Evolutionary conservation across 2,888 invertebrate genomes (phyloP).

Genomic region (Eupithecia abbreviata): DNA sequence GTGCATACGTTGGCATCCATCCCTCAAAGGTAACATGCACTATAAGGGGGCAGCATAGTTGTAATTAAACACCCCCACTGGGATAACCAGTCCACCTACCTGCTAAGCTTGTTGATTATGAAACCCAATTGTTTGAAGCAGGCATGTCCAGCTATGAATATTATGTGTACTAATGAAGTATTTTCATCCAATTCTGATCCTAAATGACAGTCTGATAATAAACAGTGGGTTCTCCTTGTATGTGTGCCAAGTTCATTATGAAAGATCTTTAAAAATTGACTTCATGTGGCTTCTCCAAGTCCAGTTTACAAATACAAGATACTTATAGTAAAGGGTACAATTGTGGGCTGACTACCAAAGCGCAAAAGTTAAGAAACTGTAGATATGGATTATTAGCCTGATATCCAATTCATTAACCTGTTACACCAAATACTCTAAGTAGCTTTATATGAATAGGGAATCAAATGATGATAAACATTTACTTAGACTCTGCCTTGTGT

Average conservation of each 20-base stretch:
- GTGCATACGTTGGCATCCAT: slow-evolving; percentile 99
- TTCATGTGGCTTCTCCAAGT: neutral
- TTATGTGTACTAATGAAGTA: neutral
- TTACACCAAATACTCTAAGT: neutral
- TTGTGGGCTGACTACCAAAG: too few relatives aligned
- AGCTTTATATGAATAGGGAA: neutral
- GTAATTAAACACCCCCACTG: neutral
- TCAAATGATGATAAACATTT: slow-evolving; percentile 82
- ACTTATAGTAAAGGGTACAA: too few relatives aligned
- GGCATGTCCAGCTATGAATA: too few relatives aligned
- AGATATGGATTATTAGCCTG: too few relatives aligned
- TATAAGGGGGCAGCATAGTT: neutral
- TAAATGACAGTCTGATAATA: neutral
- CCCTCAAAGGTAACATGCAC: slow-evolving; percentile 92
- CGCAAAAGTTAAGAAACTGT: too few relatives aligned
- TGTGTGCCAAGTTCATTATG: too few relatives aligned
- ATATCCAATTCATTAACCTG: neutral
- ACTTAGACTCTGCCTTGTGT: slow-evolving; percentile 66
- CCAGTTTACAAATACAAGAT: neutral
- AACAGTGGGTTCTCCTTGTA: neutral
- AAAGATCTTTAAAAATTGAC: too few relatives aligned
- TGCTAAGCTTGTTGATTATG: neutral
- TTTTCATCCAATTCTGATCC: neutral
- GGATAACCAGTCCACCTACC: neutral
- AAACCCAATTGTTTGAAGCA: neutral